These are phyloP conservation scores for Trachops cirrhosus DNA, from an alignment of 2,797 vertebrate genomes.

Conservation along the genomic window DNA sequence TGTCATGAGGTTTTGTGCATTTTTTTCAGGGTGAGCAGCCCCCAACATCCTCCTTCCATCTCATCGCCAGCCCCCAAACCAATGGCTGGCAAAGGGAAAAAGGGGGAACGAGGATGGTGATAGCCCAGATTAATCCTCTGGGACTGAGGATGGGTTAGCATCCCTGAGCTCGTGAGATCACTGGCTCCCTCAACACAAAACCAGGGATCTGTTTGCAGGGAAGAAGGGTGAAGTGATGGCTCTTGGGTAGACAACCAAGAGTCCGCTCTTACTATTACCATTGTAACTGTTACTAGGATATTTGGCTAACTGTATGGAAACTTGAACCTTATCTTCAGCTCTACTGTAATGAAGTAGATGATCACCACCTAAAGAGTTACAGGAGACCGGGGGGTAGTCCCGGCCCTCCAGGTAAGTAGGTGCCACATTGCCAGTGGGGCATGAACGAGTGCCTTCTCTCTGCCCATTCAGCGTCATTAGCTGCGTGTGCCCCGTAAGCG, in stretches of 20 bases:
- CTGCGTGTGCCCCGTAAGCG: not conserved
- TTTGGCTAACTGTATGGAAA: not conserved
- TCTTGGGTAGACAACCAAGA: not conserved
- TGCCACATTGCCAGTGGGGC: not conserved
- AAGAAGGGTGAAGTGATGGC: not conserved
- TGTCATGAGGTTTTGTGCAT: not conserved
- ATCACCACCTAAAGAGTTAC: not conserved
- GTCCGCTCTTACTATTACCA: not conserved
- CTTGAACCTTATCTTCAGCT: not conserved
- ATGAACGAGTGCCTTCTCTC: fast-evolving
- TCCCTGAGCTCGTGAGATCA: not conserved
- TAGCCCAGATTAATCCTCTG: not conserved
- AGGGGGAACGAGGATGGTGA: not conserved
- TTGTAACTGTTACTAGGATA: not conserved
- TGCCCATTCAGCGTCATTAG: not conserved
- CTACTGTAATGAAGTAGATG: not conserved
- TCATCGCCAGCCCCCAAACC: not conserved
- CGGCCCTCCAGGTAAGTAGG: not conserved
- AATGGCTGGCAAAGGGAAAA: not conserved
- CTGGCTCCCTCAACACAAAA: not conserved
- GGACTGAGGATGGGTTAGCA: not conserved
- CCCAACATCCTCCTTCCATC: not conserved
- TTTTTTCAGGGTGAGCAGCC: not conserved
- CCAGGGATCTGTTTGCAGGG: not conserved
- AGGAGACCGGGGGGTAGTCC: not conserved